These are phyloP conservation scores for Cynoglossus semilaevis DNA, from an alignment of 2,113 vertebrate genomes.

Conservation along the genomic window DNA sequence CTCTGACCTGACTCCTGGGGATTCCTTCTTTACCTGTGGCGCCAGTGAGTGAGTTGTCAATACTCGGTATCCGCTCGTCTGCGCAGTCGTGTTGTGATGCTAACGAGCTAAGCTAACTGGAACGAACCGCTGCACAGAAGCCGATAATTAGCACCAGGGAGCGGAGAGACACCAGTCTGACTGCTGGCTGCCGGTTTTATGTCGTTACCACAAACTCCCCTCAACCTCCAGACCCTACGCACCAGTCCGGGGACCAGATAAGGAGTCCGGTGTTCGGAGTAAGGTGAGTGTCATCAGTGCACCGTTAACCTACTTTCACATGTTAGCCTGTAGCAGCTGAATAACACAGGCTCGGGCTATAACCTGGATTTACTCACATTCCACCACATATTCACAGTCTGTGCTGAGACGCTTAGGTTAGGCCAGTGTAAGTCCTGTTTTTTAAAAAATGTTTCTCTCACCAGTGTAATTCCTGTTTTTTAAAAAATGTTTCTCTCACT, in stretches of 20 bases:
- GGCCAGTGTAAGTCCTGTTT: too few species aligned
- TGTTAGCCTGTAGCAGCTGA: conserved; percentile 33
- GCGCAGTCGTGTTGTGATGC: conserved; percentile 49
- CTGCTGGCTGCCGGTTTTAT: conserved; percentile 1
- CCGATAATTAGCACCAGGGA: conserved; percentile 38
- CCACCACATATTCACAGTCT: conserved; percentile 12
- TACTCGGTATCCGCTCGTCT: conserved; percentile 52
- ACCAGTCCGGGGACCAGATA: background rate
- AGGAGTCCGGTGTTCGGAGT: conserved; percentile 3
- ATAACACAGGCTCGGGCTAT: conserved; percentile 49
- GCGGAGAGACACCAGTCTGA: too few species aligned
- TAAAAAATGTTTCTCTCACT: too few species aligned
- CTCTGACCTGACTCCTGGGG: background rate
- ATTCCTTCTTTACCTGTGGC: conserved; percentile 21
- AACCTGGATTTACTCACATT: conserved; percentile 50
- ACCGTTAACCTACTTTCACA: conserved; percentile 41
- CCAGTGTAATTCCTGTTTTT: too few species aligned
- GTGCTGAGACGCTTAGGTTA: conserved; percentile 17
- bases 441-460: too few species aligned
- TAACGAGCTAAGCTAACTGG: conserved; percentile 46
- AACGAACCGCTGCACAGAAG: conserved; percentile 26
- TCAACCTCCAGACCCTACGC: background rate
- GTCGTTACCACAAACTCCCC: conserved; percentile 8
- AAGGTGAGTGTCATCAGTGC: conserved; percentile 60
- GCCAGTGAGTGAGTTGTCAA: conserved; percentile 28